phyloP scores from a whole-genome alignment of 2,113 vertebrate genomes.

The Rhizomys pruinosus region DNA sequence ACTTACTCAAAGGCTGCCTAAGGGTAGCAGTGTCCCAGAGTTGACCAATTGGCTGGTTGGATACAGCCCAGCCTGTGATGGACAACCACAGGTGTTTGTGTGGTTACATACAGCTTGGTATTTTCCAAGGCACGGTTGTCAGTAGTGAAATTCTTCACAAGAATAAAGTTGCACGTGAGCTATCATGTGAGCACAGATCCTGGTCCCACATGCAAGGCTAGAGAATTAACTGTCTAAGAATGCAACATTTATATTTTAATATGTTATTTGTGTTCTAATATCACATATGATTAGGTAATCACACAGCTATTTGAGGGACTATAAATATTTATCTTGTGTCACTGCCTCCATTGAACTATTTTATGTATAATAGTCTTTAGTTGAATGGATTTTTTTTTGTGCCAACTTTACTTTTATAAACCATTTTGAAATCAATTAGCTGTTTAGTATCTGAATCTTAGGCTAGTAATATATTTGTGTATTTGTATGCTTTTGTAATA shows the following conservation, averaged over 20 bases:
- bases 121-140: conserved; percentile 25
- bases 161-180: conserved; percentile 29
- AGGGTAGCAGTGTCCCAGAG: not conserved
- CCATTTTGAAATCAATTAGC: conserved; percentile 28
- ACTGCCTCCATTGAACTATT: conserved; percentile 29
- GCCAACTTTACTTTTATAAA: conserved; percentile 33
- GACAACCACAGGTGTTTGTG: conserved; percentile 58
- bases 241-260: conserved; percentile 29
- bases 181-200: not conserved
- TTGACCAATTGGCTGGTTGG: not conserved
- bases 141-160: conserved; percentile 50
- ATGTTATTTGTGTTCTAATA: conserved; percentile 26
- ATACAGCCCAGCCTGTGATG: conserved; percentile 7
- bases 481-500: not conserved
- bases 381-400: conserved; percentile 20
- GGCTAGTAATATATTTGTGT: not conserved
- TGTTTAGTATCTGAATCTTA: conserved; percentile 34
- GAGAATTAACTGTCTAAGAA: conserved; percentile 65
- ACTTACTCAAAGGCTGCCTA: conserved; percentile 36
- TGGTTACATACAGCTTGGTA: not conserved
- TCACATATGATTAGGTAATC: conserved; percentile 45
- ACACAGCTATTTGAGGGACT: conserved; percentile 49
- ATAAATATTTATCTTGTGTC: conserved; percentile 58
- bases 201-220: not conserved
- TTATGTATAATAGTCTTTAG: conserved; percentile 21